These are phyloP conservation scores for Tetheella fluctuosa DNA, from an alignment of 2,888 invertebrate species.

Conservation along the genomic window DNA sequence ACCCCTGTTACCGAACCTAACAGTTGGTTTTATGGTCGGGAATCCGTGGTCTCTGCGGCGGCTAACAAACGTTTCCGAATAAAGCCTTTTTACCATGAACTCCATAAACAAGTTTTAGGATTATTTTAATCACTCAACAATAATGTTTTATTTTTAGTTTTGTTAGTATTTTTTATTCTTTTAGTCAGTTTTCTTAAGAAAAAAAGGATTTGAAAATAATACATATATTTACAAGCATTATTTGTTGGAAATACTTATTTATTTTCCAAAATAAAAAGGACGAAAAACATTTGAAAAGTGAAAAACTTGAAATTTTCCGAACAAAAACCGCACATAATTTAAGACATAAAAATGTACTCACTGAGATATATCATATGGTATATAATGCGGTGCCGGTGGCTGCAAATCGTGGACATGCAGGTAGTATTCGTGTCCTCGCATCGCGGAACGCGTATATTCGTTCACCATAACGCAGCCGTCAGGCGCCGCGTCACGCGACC, in stretches of 20 bases:
- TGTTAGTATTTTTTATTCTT: too few relatives aligned
- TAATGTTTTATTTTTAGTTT: too few relatives aligned
- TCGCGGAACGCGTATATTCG: slow-evolving; percentile 37
- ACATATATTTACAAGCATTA: too few relatives aligned
- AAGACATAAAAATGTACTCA: slow-evolving; percentile 41
- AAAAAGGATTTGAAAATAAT: too few relatives aligned
- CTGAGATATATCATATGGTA: slow-evolving; percentile 50
- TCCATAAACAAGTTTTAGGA: too few relatives aligned
- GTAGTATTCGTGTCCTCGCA: slow-evolving; percentile 56
- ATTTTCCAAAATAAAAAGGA: neutral
- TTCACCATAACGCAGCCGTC: slow-evolving; percentile 58
- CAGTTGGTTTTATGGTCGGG: neutral
- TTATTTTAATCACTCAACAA: too few relatives aligned
- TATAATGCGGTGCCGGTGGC: slow-evolving; percentile 42
- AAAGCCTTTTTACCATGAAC: neutral
- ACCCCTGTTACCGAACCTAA: neutral
- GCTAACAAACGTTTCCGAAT: too few relatives aligned
- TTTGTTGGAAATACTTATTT: neutral
- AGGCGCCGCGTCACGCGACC: slow-evolving; percentile 28
- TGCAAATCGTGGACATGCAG: slow-evolving; percentile 58
- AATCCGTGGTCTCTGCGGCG: too few relatives aligned
- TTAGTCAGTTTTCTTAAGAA: too few relatives aligned
- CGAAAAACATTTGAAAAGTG: neutral
- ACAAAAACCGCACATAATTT: too few relatives aligned
- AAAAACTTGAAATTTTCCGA: too few relatives aligned